Base-by-base conservation (phyloP, 2,113 vertebrate genomes). In the Atractosteus spatula region DNA sequence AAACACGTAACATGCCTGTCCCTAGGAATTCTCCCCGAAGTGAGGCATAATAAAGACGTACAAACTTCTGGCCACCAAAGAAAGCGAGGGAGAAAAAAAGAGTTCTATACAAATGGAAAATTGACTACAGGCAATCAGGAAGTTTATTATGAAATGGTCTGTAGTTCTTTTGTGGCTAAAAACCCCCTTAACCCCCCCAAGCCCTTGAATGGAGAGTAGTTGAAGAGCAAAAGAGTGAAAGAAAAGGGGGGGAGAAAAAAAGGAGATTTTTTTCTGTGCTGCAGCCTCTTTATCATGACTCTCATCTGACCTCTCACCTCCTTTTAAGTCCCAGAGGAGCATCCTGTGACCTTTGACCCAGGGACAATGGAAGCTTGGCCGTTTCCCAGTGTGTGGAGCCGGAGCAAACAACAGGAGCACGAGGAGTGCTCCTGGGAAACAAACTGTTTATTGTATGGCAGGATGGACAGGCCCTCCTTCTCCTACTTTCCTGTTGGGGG, bases 351-450 rank as follows among this genome's bases (percentile, higher is more conserved):
- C 91, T 74, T 71, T 71, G 88, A 89, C 87, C 89, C 80, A 17
- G 5, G 75, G 87, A 92, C 91, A 93, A 92, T 90, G 84, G 87
- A 81, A 77, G 82, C 85, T 85, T 86, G 90, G 89, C 92, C 88
- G 83, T 90, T 93, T 92, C 91, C 91, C 91, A 92, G 91, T 93
- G 91, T 89, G 88, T 77, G 66, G 77, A 77, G 80, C 82, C 85
- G 85, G 80, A 90, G 86, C 78, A 80, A 84, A 93, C 91, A 93
- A 93, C 90, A 91, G 91, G 89, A 91, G 92, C 91, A 92, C 80
- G 89, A 90, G 86, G 87, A 87, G 86, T 84, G 87, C 86, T 91
- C 91, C 86, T 93, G 90, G 91, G 91, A 91, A 92, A 90, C 90
- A 91, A 90, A 90, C 89, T 90, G 91, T 91, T 91, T 93, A 92